phyloP scores from a whole-genome alignment of 2,113 vertebrate species.

The Hoplias malabaricus region DNA sequence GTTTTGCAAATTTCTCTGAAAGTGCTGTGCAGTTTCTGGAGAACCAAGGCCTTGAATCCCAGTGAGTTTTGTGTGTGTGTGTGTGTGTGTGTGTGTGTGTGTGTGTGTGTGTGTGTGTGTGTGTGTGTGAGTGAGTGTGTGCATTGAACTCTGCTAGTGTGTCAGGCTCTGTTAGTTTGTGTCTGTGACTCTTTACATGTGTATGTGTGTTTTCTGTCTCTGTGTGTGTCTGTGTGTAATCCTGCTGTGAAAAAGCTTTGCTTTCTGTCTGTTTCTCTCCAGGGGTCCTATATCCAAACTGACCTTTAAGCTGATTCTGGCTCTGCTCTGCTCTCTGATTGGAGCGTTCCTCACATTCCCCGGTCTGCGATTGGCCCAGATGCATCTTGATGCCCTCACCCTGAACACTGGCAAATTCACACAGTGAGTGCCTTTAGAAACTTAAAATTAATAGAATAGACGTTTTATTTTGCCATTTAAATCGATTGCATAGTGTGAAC shows the following conservation, averaged over 20 bases:
- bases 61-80: conserved; percentile 63
- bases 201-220: no score
- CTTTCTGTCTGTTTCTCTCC: conserved; percentile 66
- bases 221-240: conserved; percentile 23
- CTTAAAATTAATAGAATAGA: no score
- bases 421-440: conserved; percentile 81
- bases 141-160: no score
- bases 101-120: neutral
- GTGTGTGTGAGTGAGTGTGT: no score
- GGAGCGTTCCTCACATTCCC: conserved; percentile 98
- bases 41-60: conserved; percentile 92
- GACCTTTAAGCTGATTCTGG: conserved; percentile 97
- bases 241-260: conserved; percentile 46
- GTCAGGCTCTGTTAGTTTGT: no score
- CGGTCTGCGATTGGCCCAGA: conserved; percentile 96
- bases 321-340: conserved; percentile 93
- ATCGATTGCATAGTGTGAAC: no score
- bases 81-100: conserved; percentile 7
- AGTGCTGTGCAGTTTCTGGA: conserved; percentile 93
- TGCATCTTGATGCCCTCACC: conserved; percentile 98
- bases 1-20: conserved; percentile 97
- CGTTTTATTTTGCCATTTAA: no score
- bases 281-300: conserved; percentile 98
- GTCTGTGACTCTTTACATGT: no score
- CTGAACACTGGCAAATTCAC: conserved; percentile 91